Evolutionary conservation across 2,888 invertebrate species (phyloP), one percentile per base, ranked within the genome.

Genomic region (Encarsia formosa): DNA sequence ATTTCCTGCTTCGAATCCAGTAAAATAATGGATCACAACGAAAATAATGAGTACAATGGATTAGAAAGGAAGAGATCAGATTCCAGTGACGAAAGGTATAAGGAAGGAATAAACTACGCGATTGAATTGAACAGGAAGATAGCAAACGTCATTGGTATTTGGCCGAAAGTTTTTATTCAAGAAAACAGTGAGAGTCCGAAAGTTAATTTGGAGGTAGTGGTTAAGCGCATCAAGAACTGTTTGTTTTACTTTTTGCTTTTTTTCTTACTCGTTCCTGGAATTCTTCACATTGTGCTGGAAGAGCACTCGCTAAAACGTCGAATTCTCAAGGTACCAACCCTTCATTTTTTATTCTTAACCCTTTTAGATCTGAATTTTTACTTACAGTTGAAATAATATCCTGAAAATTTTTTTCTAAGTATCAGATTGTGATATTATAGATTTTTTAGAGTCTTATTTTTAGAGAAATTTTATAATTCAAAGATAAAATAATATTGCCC

Each of bases 121-220:
- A 47, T 53, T 5, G 48, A 45, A 6, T 41, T 56, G 5, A 54
- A 52, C 26, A 43, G 55, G 16, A 39, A 48, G 34, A 46, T 58
- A 13, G 51, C 59, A 5, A 53, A 18, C 26, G 18, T 45, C 9
- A 45, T 61, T 22, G 59, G 59, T 16, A 34, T 61, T 3, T 61
- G 60, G 58, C 55, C 44, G 15, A 15, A 37, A 13, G 37, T 19
- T 38, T 19, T 3, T 24, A 5, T 2, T n/a, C n/a, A n/a, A n/a
- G n/a, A n/a, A n/a, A n/a, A n/a, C n/a, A n/a, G n/a, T n/a, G n/a
- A n/a, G n/a, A n/a, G n/a, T n/a, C n/a, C 1, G 6, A 15, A 18
- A 2, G 11, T n/a, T 2, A 39, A 13, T 1, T 13, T 34, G 4
- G n/a, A 23, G 2, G 15, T 39, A 4, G 3, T 39, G 3, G 4